Evolutionary conservation across 2,888 invertebrate genomes (phyloP).

Genomic region (Dione vanillae): DNA sequence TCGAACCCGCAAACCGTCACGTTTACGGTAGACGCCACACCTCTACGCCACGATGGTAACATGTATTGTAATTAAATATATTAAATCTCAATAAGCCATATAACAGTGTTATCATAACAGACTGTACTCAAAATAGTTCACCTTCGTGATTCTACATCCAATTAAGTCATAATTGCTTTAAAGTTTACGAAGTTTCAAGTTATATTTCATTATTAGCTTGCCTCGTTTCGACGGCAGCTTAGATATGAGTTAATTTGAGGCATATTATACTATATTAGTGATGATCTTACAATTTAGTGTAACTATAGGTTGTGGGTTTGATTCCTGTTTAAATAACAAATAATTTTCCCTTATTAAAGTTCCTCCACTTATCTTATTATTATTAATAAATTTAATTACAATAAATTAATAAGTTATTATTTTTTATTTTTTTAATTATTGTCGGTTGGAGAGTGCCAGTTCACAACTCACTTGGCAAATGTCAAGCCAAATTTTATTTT

Average conservation of each 20-base stretch:
- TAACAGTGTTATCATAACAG: conserved; percentile 17
- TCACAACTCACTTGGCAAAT: too few species aligned
- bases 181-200: conserved; percentile 35
- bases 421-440: too few species aligned
- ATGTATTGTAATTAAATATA: neutral
- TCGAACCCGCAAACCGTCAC: neutral
- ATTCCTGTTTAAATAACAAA: too few species aligned
- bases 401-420: too few species aligned
- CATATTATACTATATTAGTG: neutral
- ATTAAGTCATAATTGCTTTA: conserved; percentile 40
- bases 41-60: too few species aligned
- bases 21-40: neutral
- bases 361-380: too few species aligned
- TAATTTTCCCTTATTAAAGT: too few species aligned
- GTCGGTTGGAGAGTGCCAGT: too few species aligned
- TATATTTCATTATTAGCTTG: conserved; percentile 33
- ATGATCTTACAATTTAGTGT: neutral
- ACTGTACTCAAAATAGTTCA: conserved; percentile 2
- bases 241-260: conserved; percentile 10
- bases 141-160: conserved; percentile 39
- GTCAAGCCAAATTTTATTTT: too few species aligned
- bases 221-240: conserved; percentile 12
- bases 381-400: too few species aligned
- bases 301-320: neutral
- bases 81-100: conserved; percentile 1